A percentile compares a stretch with the other conserved stretches of the same genome.
phyloP scores from a whole-genome alignment of 2,888 invertebrate genomes.

The Trachelus tabidus region DNA sequence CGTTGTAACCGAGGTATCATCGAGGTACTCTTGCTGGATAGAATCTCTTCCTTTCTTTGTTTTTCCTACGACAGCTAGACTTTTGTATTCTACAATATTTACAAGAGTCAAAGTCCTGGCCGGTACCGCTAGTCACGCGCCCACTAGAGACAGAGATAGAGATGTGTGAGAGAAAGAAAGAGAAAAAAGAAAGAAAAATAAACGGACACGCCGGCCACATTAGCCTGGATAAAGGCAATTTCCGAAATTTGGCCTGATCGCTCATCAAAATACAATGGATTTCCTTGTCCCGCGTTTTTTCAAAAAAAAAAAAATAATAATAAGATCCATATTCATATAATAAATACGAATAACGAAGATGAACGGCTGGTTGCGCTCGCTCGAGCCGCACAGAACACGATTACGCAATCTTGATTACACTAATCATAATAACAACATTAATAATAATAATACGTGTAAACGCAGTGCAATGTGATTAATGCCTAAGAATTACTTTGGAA shows the following conservation, averaged over 20 bases:
- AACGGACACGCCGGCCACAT: not conserved
- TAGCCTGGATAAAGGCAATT: not conserved
- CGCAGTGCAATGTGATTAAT: slow-evolving; percentile 13
- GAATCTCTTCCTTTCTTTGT: not conserved
- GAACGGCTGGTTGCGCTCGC: not conserved
- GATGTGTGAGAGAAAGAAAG: not conserved
- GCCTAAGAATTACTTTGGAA: slow-evolving; percentile 37
- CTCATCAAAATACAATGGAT: not conserved
- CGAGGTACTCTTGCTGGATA: not conserved
- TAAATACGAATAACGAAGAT: not conserved
- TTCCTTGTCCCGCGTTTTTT: not conserved
- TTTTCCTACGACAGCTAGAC: not conserved
- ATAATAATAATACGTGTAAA: slow-evolving; percentile 13
- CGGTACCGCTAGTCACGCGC: not conserved
- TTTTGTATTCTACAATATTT: not conserved
- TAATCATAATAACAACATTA: slow-evolving; percentile 1
- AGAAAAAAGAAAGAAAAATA: not conserved
- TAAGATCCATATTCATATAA: not conserved
- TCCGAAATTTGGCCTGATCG: not conserved
- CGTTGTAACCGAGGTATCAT: not conserved
- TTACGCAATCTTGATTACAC: not conserved
- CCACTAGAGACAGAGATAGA: not conserved
- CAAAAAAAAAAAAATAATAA: not conserved
- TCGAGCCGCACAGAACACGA: not conserved
- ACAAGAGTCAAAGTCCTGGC: not conserved